These are phyloP conservation scores for Drosophila longiperda DNA, from an alignment of 2,888 invertebrate genomes.

Conservation along the genomic window DNA sequence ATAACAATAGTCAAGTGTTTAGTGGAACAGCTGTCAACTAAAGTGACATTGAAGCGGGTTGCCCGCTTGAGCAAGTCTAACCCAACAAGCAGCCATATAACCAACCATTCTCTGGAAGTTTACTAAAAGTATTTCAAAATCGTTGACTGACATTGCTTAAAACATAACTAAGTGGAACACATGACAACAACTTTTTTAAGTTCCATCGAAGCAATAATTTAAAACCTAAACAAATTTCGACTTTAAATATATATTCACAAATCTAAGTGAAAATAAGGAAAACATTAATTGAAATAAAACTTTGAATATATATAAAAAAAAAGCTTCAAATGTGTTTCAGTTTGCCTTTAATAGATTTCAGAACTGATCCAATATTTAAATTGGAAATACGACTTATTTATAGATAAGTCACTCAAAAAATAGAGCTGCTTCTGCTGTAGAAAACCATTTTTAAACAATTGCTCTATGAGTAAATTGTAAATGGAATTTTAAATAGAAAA, in stretches of 20 bases:
- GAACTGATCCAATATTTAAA: not conserved
- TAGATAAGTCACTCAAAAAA: too few species aligned
- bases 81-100: slow-evolving; percentile 10
- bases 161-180: slow-evolving; percentile 5
- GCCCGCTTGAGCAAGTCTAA: slow-evolving; percentile 16
- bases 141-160: slow-evolving; percentile 31
- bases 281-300: not conserved
- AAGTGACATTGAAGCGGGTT: slow-evolving; percentile 61
- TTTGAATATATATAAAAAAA: not conserved
- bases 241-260: slow-evolving; percentile 4
- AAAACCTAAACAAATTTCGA: slow-evolving; percentile 23
- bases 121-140: slow-evolving; percentile 42
- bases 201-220: slow-evolving; percentile 7
- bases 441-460: not conserved
- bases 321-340: not conserved
- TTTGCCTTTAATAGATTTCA: too few species aligned
- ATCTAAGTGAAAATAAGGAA: not conserved
- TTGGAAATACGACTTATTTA: too few species aligned
- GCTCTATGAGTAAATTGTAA: slow-evolving; percentile 5
- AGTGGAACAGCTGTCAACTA: slow-evolving; percentile 55
- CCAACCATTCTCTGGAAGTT: slow-evolving; percentile 16
- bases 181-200: not conserved
- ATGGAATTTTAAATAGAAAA: not conserved
- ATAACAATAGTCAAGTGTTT: slow-evolving; percentile 63
- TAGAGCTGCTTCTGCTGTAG: not conserved